Conservation (phyloP, 2,797 vertebrate species). For the Brachymystax lenok region DNA sequence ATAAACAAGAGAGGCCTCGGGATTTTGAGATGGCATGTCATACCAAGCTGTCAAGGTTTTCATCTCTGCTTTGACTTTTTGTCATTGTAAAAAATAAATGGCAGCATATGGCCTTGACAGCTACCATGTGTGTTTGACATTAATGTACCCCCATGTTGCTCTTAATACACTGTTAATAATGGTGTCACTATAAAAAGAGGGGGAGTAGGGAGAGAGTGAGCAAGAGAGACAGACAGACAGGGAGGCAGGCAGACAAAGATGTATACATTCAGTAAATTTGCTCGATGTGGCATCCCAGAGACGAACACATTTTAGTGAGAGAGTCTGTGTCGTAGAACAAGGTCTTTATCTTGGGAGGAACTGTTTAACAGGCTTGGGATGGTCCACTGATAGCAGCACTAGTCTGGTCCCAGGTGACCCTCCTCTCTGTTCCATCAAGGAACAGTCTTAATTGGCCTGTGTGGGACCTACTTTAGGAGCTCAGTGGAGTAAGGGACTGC, state of each 20-base stretch:
- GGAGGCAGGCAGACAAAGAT: not conserved
- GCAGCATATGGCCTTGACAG: constrained; percentile 16
- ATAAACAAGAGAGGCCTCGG: constrained; percentile 33
- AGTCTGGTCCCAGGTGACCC: constrained; percentile 39
- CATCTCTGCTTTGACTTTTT: constrained; percentile 30
- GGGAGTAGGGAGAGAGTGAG: not conserved
- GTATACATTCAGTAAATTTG: not conserved
- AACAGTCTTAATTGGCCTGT: constrained; percentile 32
- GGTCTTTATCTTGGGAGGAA: constrained; percentile 10
- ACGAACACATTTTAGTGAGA: not conserved
- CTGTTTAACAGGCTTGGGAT: constrained; percentile 23
- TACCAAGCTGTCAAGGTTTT: constrained; percentile 45
- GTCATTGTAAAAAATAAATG: constrained; percentile 23
- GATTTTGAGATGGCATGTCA: constrained; percentile 46
- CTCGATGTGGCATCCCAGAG: not conserved
- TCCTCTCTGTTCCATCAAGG: constrained; percentile 38
- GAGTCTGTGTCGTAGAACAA: not conserved
- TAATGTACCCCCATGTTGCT: constrained; percentile 4
- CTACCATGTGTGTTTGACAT: constrained; percentile 14
- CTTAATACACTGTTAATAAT: not conserved
- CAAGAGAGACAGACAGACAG: not conserved
- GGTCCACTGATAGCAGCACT: constrained; percentile 42
- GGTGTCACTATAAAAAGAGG: not conserved
- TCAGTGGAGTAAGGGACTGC: constrained; percentile 22
- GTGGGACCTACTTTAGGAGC: constrained; percentile 41